Base-by-base conservation (phyloP, 2,113 vertebrate species). In the Lycocorax pyrrhopterus region DNA sequence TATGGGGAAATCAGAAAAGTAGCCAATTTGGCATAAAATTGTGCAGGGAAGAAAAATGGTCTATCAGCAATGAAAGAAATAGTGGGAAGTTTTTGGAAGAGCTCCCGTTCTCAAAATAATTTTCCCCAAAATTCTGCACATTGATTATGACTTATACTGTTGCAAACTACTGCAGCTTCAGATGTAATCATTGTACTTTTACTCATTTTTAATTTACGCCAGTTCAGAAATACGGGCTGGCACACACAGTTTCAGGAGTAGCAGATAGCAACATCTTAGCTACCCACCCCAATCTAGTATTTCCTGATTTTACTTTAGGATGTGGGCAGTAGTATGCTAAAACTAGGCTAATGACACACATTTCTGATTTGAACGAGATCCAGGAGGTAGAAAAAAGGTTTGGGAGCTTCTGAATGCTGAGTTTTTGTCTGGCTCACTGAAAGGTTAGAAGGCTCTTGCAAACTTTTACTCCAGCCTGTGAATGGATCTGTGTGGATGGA, bases 1-100 rank as follows among this genome's bases (percentile, higher is more conserved):
- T 94, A 94, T 74, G 37, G 55, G 55, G 56, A 93, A 94, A 84
- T 96, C 73, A 63, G 47, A 90, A 93, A 83, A 94, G 62, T 90
- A 59, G 52, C 41, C 78, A 94, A 41, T 83, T 66, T 91, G 92
- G 80, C 93, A 80, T 44, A 66, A 87, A 88, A 81, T 29, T 60
- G 7, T 66, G 44, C n/a, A 43, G 60, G 49, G 56, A 89, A 95
- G 84, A 87, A 94, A 94, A 95, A 82, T 44, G 62, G 32, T 68
- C 74, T 60, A 83, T 95, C 80, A 63, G 60, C 41, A 84, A 86
- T 44, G 51, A 95, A 88, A 96, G 75, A 94, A 85, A 94, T 66
- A 77, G 64, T n/a, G 32, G 69, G 52, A 67, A 84, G 69, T 22
- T 97, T 95, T 81, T 91, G 91, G 94, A 95, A 90, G 41, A 69